Percentiles rank a stretch among this genome's conserved stretches.
These are phyloP conservation scores for Typhlichthys subterraneus DNA, from an alignment of 2,797 vertebrate genomes.

Conservation along the genomic window DNA sequence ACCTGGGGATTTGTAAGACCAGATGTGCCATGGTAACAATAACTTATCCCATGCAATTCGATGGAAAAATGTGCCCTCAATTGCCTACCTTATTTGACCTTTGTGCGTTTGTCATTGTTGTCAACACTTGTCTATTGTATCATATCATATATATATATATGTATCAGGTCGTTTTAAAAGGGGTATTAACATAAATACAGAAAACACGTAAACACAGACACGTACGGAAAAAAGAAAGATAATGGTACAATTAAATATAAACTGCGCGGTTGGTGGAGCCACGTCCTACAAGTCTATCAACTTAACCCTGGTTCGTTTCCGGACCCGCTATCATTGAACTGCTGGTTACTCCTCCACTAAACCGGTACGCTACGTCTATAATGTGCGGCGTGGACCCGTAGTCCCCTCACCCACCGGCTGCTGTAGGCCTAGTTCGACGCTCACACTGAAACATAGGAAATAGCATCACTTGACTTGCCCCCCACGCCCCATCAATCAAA, in stretches of 20 bases:
- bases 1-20: not conserved
- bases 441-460: conserved; percentile 38
- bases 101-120: not conserved
- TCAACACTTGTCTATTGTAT: not conserved
- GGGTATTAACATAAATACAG: too few species aligned
- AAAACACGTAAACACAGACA: too few species aligned
- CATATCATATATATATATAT: too few species aligned
- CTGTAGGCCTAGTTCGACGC: conserved; percentile 54
- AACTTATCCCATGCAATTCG: not conserved
- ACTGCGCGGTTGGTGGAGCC: too few species aligned
- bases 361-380: not conserved
- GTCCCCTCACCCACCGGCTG: conserved; percentile 30
- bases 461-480: conserved; percentile 29
- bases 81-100: not conserved
- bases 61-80: not conserved
- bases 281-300: not conserved
- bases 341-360: not conserved
- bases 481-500: not conserved
- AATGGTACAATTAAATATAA: too few species aligned
- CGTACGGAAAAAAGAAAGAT: too few species aligned
- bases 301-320: conserved; percentile 5
- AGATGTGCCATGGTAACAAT: not conserved
- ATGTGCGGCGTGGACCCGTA: conserved; percentile 33
- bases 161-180: too few species aligned
- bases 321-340: conserved; percentile 2